Base-by-base conservation (phyloP, 2,113 vertebrate genomes). In the Gasterosteus nipponicus region DNA sequence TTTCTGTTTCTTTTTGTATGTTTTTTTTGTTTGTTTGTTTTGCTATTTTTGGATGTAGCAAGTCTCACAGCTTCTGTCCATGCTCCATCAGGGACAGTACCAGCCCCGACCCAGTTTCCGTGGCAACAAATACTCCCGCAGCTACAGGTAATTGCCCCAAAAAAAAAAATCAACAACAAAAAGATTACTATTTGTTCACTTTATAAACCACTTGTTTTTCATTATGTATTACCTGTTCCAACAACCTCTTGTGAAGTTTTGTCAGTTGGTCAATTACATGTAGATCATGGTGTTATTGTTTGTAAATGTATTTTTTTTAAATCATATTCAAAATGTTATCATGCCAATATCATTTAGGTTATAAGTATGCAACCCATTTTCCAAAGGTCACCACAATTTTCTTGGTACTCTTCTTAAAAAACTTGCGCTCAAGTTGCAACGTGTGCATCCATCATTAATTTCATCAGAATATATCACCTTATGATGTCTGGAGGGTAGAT, bases 51-150 rank as follows among this genome's bases (percentile, higher is more conserved):
- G 90, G 87, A 93, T 95, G 95, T 94, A 96, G 96, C 97, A 98
- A 98, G 98, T 99, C 90, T 99, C 98, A 90, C 98, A 99, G 93
- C 96, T 99, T 94, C 97, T 99, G 86, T 98, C 97, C 19, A 98
- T 99, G 96, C 97, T 99, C 89, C 97, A 99, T 92, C 97, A 99
- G 93, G 98, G 98, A 82, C 98, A 99, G 59, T 99, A 99, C 93
- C 98, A 99, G 90, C 97, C 98, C 91, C 95, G 98, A 94, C 98
- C 98, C 94, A 99, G 96, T 95, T 99, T 99, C 94, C 95, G 98
- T 94, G 98, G 98, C 90, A 99, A 99, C 93, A 99, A 99, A 93
- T 98, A 98, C 91, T 98, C 97, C 87, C 96, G 97, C 89, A 98
- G 96, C 93, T 99, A 98, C 94, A 98, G 97, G 98, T 99, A 94